Percentiles rank a stretch among this genome's conserved stretches.
Evolutionary conservation across 1,140 invertebrate genomes (phyloP).

Genomic region (Pachypeltis micranthus): DNA sequence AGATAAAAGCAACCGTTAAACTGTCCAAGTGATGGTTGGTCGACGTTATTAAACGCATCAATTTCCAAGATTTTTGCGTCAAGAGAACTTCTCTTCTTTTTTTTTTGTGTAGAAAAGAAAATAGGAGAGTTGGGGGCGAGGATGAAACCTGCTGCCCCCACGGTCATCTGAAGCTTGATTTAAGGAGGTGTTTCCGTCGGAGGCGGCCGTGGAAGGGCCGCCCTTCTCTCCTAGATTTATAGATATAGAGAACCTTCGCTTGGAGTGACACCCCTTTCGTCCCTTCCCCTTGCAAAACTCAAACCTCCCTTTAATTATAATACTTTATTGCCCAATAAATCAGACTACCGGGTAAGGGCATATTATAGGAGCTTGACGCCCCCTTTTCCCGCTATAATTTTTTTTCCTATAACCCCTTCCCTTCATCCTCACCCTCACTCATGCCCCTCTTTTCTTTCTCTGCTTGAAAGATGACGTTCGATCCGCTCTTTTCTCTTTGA

Average conservation of each 20-base stretch:
- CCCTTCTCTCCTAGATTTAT: constrained; percentile 8
- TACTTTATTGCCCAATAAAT: constrained; percentile 28
- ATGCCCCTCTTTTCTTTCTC: neutral
- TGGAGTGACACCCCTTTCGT: constrained; percentile 12
- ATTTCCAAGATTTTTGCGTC: constrained; percentile 7
- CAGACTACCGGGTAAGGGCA: constrained; percentile 17
- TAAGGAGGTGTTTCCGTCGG: constrained; percentile 10
- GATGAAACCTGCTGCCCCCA: neutral
- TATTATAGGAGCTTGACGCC: constrained; percentile 11
- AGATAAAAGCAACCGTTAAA: constrained; percentile 9
- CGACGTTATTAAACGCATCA: constrained; percentile 9
- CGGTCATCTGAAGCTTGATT: constrained; percentile 10
- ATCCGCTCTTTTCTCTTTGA: no score
- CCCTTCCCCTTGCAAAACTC: no score
- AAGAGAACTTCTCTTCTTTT: no score
- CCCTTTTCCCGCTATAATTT: constrained; percentile 16
- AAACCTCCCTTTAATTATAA: constrained; percentile 24
- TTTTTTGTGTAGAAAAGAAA: neutral
- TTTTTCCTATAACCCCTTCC: constrained; percentile 12
- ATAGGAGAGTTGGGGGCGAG: neutral
- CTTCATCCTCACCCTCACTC: constrained; percentile 1
- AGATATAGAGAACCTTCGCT: constrained; percentile 12
- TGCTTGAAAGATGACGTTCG: no score
- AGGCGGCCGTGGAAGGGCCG: neutral
- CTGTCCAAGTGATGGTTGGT: constrained; percentile 4